phyloP scores from a whole-genome alignment of 2,888 invertebrate species.

The Schrankia costaestrigalis region DNA sequence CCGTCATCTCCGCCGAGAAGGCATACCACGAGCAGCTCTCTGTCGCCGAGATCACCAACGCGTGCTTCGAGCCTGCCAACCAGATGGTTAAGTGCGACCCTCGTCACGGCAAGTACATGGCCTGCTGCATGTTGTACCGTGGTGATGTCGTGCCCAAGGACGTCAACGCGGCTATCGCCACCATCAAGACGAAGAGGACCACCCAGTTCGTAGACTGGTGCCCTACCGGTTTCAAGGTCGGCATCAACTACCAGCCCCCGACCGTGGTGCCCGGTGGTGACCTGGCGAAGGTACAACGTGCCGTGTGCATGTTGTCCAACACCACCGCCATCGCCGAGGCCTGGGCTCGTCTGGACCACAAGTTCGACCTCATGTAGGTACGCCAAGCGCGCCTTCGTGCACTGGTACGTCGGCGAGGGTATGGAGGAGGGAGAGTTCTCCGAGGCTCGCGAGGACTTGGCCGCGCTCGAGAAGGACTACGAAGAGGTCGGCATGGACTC shows the following conservation, averaged over 20 bases:
- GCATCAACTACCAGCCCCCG: constrained; percentile 96
- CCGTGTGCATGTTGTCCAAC: constrained; percentile 99
- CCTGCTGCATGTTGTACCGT: constrained; percentile 96
- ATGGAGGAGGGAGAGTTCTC: constrained; percentile 95
- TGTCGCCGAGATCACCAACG: constrained; percentile 96
- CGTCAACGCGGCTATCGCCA: constrained; percentile 96
- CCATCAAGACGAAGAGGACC: constrained; percentile 96
- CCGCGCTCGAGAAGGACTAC: no score
- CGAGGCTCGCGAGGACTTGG: constrained; percentile 85
- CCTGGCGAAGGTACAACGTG: constrained; percentile 96
- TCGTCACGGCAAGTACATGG: constrained; percentile 96
- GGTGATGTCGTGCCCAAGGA: constrained; percentile 98
- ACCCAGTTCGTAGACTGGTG: constrained; percentile 97
- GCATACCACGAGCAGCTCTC: constrained; percentile 96
- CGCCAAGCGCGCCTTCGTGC: constrained; percentile 97
- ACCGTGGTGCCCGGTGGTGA: constrained; percentile 98
- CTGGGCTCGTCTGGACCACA: constrained; percentile 97
- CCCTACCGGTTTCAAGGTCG: constrained; percentile 89
- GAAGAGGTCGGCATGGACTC: constrained; percentile 94
- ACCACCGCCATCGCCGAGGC: constrained; percentile 98
- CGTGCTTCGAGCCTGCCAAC: constrained; percentile 97
- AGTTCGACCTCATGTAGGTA: constrained; percentile 99
- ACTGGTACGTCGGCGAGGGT: constrained; percentile 95
- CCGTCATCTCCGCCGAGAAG: constrained; percentile 96
- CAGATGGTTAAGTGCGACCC: constrained; percentile 98